Evolutionary conservation across 2,797 vertebrate genomes (phyloP), one percentile per base, ranked within the genome.

Genomic region (Tenualosa thibaudeaui): DNA sequence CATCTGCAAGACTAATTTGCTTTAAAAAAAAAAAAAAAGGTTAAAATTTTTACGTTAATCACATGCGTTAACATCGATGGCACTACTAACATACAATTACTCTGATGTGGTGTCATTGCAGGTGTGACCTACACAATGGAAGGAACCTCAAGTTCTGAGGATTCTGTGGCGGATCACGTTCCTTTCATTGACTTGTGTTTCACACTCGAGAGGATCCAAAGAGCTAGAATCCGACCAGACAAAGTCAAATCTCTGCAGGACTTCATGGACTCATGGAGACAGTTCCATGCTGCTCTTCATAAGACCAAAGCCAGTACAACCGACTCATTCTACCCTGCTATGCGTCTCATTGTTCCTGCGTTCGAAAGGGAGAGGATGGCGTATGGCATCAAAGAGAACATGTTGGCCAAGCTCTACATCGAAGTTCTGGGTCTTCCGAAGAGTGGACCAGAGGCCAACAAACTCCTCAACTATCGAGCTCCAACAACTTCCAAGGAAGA

Each of bases 321-420:
- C 2, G 98, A 99, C 93, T 99, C 98, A 0, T 99, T 99, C 92
- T 99, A 98, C 85, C 96, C 97, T 15, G 97, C 98, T 0, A 97
- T 99, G 96, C 96, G 98, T 46, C 98, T 99, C 86, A 96, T 99
- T 54, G 96, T 99, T 13, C 98, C 98, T 0, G 91, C 97, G 3
- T 87, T 97, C 81, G 98, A 99, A 88, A 95, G 98, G 88, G 98
- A 99, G 89, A 95, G 98, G 65, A 96, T 99, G 96, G 98, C 98
- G 0, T 99, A 99, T 7, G 98, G 98, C 81, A 99, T 99, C 90
- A 99, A 99, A 92, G 98, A 99, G 92, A 99, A 91, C 78, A 97
- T 99, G 97, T 94, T 99, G 15, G 98, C 98, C 0, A 99, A 99
- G 85, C 95, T 99, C 13, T 99, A 98, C 91, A 99, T 99, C 1